Conservation (phyloP, 2,797 vertebrate genomes). For the Hybognathus amarus region DNA sequence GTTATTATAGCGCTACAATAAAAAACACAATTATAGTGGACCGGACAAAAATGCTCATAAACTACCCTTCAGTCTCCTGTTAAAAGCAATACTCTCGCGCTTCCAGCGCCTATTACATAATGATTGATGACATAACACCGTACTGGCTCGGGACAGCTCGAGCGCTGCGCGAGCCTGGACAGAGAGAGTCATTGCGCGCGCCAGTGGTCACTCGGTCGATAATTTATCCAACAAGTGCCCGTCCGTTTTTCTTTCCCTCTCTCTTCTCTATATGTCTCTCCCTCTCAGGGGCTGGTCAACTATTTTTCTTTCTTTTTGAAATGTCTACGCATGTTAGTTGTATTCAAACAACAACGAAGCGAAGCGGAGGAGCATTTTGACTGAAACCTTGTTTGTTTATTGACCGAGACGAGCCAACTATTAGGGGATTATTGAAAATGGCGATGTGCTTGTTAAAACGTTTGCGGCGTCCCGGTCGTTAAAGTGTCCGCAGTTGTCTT, state of each 20-base stretch:
- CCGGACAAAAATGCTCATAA: neutral
- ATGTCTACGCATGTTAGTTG: slow-evolving; percentile 6
- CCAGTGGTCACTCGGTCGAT: slow-evolving; percentile 35
- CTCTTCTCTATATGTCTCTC: neutral
- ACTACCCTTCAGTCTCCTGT: neutral
- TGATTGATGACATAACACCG: slow-evolving; percentile 75
- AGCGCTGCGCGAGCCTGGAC: slow-evolving; percentile 23
- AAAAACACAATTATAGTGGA: neutral
- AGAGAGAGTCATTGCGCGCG: slow-evolving; percentile 12
- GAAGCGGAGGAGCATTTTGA: neutral
- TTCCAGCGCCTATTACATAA: slow-evolving; percentile 70
- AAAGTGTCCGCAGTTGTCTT: slow-evolving; percentile 7
- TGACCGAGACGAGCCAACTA: neutral
- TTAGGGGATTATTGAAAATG: slow-evolving; percentile 34
- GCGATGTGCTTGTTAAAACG: slow-evolving; percentile 54
- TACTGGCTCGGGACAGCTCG: slow-evolving; percentile 62
- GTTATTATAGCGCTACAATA: neutral
- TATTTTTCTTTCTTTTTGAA: neutral
- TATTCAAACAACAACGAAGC: neutral
- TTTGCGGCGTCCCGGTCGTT: slow-evolving; percentile 53
- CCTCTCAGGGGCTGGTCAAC: neutral
- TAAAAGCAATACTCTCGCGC: slow-evolving; percentile 24
- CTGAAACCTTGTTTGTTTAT: neutral
- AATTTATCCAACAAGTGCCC: slow-evolving; percentile 45
- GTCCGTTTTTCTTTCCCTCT: neutral